phyloP scores from a whole-genome alignment of 2,113 vertebrate species.

The Vidua macroura region DNA sequence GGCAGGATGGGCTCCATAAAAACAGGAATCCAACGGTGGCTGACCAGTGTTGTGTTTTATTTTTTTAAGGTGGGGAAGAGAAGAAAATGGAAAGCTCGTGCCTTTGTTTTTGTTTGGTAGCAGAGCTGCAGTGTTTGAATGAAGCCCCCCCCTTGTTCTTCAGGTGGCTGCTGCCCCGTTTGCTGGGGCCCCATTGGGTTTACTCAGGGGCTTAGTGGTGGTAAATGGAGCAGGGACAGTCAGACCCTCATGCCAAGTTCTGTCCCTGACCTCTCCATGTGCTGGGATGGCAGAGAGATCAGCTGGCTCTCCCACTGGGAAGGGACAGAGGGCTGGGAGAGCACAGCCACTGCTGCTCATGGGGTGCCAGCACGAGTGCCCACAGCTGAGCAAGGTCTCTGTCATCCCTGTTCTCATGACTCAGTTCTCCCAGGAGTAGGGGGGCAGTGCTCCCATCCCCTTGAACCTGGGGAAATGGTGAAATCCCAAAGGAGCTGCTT shows the following conservation, averaged over 20 bases:
- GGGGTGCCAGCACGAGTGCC: accelerated
- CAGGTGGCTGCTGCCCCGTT: accelerated
- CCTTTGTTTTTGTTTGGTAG: slow-evolving; percentile 7
- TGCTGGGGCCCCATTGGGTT: background rate
- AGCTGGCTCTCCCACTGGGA: accelerated
- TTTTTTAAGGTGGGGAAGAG: background rate
- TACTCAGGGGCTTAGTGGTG: background rate
- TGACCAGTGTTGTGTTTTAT: background rate
- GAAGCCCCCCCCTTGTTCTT: background rate
- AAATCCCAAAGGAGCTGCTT: background rate
- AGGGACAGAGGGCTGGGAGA: background rate
- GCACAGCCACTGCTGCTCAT: background rate
- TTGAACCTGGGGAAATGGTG: background rate
- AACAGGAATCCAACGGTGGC: background rate
- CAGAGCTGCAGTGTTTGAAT: background rate
- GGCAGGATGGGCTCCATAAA: slow-evolving; percentile 60
- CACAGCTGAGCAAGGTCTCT: accelerated
- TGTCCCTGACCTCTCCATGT: background rate
- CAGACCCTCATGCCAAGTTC: accelerated
- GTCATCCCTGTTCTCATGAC: background rate
- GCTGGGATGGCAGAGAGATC: background rate
- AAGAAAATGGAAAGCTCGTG: slow-evolving; percentile 31
- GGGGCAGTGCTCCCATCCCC: background rate
- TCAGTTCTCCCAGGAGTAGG: too few relatives aligned
- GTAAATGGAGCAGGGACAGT: background rate